Conservation (phyloP, 2,113 vertebrate genomes). For the Ranitomeya imitator region DNA sequence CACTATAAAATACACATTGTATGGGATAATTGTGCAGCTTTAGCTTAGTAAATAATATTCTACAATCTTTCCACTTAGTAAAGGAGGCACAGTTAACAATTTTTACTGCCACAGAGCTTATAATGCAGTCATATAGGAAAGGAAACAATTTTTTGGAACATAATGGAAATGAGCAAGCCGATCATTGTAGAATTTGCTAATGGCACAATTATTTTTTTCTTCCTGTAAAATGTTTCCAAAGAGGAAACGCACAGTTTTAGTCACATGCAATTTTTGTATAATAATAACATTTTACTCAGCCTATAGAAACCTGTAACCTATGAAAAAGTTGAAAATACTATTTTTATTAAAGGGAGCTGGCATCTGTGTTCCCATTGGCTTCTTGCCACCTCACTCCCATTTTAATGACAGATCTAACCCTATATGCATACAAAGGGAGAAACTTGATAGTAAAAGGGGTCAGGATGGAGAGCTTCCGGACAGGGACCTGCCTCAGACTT, state of each 20-base stretch:
- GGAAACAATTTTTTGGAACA: slow-evolving; percentile 28
- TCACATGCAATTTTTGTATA: background rate
- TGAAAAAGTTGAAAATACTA: background rate
- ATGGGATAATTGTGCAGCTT: slow-evolving; percentile 47
- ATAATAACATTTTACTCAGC: slow-evolving; percentile 20
- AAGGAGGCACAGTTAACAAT: slow-evolving; percentile 15
- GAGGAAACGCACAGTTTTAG: background rate
- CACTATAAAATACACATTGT: slow-evolving; percentile 40
- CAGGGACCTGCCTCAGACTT: too few relatives aligned
- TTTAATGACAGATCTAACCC: too few relatives aligned
- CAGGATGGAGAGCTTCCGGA: too few relatives aligned
- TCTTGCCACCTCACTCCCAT: too few relatives aligned
- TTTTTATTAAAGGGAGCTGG: background rate
- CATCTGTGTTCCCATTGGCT: too few relatives aligned
- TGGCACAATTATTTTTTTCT: slow-evolving; percentile 40
- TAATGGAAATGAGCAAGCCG: slow-evolving; percentile 34
- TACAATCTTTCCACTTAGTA: slow-evolving; percentile 33
- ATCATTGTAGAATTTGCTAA: slow-evolving; percentile 33
- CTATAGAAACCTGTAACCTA: slow-evolving; percentile 18
- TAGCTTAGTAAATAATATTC: slow-evolving; percentile 52
- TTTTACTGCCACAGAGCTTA: slow-evolving; percentile 34
- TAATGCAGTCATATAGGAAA: slow-evolving; percentile 31
- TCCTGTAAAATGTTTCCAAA: slow-evolving; percentile 28
- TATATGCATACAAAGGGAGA: too few relatives aligned
- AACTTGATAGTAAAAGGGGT: too few relatives aligned